Base-by-base conservation (phyloP, 2,888 invertebrate genomes). In the Callosobruchus maculatus region DNA sequence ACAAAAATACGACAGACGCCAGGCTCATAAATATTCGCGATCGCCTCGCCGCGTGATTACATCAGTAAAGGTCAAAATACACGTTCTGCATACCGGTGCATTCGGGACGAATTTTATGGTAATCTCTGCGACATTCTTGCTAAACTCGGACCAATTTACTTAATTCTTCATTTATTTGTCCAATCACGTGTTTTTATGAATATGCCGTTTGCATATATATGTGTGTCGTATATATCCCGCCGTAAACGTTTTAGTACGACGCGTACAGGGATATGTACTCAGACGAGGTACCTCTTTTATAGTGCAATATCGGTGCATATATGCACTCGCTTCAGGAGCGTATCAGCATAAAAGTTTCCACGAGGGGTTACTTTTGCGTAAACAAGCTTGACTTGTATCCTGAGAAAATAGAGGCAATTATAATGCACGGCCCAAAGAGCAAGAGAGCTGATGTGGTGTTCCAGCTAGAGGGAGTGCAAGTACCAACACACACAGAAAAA, bases 161-260 rank as follows among this genome's bases (percentile, higher is more conserved):
- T 81, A 81, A 81, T 80, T 77, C 75, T 70, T 75, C 78, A 76
- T 80, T 81, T 80, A 77, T 77, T 74, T 76, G 74, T 75, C 77
- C 49, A 77, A 73, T 77, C 79, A 78, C 78, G 79, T 79, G 21
- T 68, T 21, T 68, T 68, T 49, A 49, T 49, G 49, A 49, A 49
- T 49, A 49, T 49, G 49, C 13, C 13, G 49, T 49, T 49, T 49
- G 49, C 49, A 49, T 49, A 49, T 49, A 49, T 49, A 49, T 49
- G 49, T 49, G 1, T 49, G 49, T 49, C 49, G 49, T 49, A 49
- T 49, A 49, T 49, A 49, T 49, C 13, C 49, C 49, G 18, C 7
- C 49, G 49, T 49, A 49, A 49, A 49, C 49, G 18, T 49, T 13
- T 13, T 13, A 7, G 49, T 49, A 49, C 49, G 49, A 49, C 78